Evolutionary conservation across 2,888 invertebrate genomes (phyloP), one percentile per base, ranked within the genome.

Genomic region (Xanthostigma xanthostigma): DNA sequence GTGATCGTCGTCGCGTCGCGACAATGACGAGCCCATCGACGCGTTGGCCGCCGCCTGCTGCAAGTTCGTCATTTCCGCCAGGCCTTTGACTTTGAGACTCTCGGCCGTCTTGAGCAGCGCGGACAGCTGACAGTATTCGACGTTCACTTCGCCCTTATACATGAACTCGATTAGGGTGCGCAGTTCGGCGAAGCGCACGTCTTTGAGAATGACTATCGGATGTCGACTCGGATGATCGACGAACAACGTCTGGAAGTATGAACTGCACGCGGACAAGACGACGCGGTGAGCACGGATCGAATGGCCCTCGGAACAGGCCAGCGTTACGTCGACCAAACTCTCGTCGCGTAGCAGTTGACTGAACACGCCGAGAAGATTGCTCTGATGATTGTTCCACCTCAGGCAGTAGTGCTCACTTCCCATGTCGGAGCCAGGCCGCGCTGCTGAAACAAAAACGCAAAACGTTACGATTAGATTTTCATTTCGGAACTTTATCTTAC

Each of bases 381-480:
- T 89, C 82, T 90, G 90, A 88, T 92, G 91, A 88, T 92, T 91
- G 83, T 91, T 92, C 91, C 91, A 92, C 86, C 91, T 89, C 80
- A 92, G 84, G 81, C 91, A 91, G 83, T 91, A 92, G 79, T 91
- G 91, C 86, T 92, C 90, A 89, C 90, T 90, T 84, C 89, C 89
- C 88, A 89, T 88, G 84, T 87, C 88, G 87, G 81, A 83, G 84
- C 82, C 81, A 84, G 82, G 81, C 81, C 80, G 79, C 84, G 81
- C 84, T 84, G 76, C 70, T 62, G 64, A 51, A 58, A 58, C 51
- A 55, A 41, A 41, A 40, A 35, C 46, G 13, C 8, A 12, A n/a
- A n/a, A 27, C 27, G 6, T 3, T 27, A 27, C 27, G 27, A 27
- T 27, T 6, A 27, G 27, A 27, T 27, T 27, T 4, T 17, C 2